Evolutionary conservation across 2,888 invertebrate species (phyloP), one percentile per base, ranked within the genome.

Genomic region (Tachina grossa): DNA sequence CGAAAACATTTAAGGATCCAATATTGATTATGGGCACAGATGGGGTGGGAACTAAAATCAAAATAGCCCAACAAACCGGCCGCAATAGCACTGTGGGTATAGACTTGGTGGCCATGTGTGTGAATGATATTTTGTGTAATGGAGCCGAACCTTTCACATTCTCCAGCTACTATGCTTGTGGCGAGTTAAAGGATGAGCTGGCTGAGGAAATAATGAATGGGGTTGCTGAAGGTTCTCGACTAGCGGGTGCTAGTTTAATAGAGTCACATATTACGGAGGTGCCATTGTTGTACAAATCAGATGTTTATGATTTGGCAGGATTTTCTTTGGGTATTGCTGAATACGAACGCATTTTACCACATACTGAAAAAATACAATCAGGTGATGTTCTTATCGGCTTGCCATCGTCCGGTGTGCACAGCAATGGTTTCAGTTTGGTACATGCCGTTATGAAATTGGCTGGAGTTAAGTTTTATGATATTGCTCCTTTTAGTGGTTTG

Each of bases 71-170:
- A 92, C 94, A 95, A 88, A 95, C 95, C 86, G 94, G 95, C 75
- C 94, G 95, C 13, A 97, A 98, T 92, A 93, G 94, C 85, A 96
- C 96, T 0, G 95, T 99, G 85, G 99, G 99, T 49, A 95, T 97
- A 83, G 99, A 99, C 93, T 94, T 99, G 83, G 99, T 99, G 2
- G 99, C 99, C 11, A 99, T 99, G 99, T 99, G 99, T 91, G 98
- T 97, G 9, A 99, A 99, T 93, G 99, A 99, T 92, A 96, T 99
- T 65, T 94, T 99, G 47, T 98, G 98, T 87, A 98, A 98, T 89
- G 99, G 98, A 8, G 99, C 98, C 0, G 96, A 97, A 88, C 98
- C 99, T 0, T 93, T 98, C n/a, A 98, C 97, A 87, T 99, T 99
- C 94, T 94, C 99, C 47, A 98, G 99, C 93, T 99, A 99, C 93